Percentiles rank a stretch among this genome's conserved stretches.
Conservation (phyloP, 2,113 vertebrate genomes). For the Machaerirhynchus nigripectus region DNA sequence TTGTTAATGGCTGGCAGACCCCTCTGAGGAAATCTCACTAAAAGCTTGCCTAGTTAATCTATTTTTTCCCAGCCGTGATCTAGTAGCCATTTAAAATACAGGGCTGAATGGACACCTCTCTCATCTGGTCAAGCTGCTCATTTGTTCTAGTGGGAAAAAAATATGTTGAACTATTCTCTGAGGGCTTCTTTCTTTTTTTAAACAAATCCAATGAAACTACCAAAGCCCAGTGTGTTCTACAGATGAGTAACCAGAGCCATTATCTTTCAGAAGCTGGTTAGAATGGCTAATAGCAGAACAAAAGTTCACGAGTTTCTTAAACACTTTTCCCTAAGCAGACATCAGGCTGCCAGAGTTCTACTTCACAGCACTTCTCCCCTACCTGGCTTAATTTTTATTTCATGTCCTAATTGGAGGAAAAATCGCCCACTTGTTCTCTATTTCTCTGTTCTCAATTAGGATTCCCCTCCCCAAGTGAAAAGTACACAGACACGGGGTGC, state of each 20-base stretch:
- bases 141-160: background rate
- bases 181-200: background rate
- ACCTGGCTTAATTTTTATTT: background rate
- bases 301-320: background rate
- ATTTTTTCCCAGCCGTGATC: background rate
- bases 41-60: background rate
- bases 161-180: background rate
- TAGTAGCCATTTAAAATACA: background rate
- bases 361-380: background rate
- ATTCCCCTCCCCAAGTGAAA: background rate
- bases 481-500: rapidly evolving
- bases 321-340: background rate
- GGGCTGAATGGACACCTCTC: background rate
- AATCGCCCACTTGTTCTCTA: background rate
- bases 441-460: background rate
- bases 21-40: background rate
- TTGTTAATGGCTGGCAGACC: background rate
- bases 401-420: rapidly evolving
- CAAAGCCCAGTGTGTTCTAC: background rate
- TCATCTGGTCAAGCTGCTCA: background rate
- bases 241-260: background rate
- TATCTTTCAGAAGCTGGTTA: background rate
- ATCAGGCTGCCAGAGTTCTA: background rate
- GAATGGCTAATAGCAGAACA: background rate
- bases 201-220: background rate